Evolutionary conservation across 2,888 invertebrate genomes (phyloP).

Genomic region (Ophion costatus): DNA sequence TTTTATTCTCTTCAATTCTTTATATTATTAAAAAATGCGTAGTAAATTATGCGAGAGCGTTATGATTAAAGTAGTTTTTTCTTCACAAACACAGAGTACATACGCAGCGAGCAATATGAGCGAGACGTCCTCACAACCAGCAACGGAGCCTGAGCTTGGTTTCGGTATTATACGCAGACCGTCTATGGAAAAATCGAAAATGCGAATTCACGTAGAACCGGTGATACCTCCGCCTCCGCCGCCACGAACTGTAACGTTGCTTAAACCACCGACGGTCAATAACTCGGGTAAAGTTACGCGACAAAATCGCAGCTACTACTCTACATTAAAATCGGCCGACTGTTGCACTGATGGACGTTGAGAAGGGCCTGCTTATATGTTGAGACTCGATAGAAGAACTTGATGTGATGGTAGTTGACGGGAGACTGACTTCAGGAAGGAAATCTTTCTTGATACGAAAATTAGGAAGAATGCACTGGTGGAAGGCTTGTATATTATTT

Average conservation of each 20-base stretch:
- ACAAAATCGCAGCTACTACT: not conserved
- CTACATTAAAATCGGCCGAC: not conserved
- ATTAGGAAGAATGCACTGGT: no score
- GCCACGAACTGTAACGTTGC: slow-evolving; percentile 79
- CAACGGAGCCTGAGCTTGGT: slow-evolving; percentile 67
- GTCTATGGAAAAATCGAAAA: slow-evolving; percentile 79
- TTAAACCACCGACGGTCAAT: slow-evolving; percentile 75
- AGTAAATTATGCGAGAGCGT: not conserved
- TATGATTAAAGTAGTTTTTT: not conserved
- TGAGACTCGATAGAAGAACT: no score
- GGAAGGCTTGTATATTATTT: no score
- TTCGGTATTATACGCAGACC: slow-evolving; percentile 76
- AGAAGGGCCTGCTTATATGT: no score
- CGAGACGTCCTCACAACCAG: slow-evolving; percentile 73
- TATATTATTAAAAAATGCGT: not conserved
- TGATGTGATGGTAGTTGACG: no score
- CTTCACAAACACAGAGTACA: slow-evolving; percentile 76
- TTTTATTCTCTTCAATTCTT: not conserved
- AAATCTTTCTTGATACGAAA: no score
- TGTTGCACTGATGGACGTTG: no score
- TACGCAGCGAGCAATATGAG: slow-evolving; percentile 78
- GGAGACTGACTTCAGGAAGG: no score
- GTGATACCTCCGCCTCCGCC: slow-evolving; percentile 80
- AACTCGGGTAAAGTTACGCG: slow-evolving; percentile 70
- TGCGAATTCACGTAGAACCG: slow-evolving; percentile 77